Evolutionary conservation across 1,140 invertebrate species (phyloP), one percentile per base, ranked within the genome.

Genomic region (Cherax quadricarinatus): DNA sequence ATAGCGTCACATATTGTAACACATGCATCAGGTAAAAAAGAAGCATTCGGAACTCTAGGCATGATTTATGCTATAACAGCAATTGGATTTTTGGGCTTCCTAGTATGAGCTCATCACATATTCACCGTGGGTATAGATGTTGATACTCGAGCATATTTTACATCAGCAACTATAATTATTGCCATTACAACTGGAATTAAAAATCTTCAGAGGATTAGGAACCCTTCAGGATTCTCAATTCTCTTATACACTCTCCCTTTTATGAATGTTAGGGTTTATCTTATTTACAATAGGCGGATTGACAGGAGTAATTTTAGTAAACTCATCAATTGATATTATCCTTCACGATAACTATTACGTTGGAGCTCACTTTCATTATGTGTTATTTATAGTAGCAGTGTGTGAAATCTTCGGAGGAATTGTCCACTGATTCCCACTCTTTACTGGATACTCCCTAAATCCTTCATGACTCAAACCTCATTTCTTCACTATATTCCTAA

Each of bases 341-440:
- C 91, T 97, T 51, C 97, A 97, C 95, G 96, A 97, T 95, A 97
- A 96, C 48, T 97, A 97, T 95, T 97, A 97, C 96, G 97, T 97
- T 81, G 97, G 97, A 84, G 96, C 96, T 84, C 97, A 97, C 95
- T 97, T 97, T 94, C 97, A 97, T 95, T 97, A 95, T 95, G 95
- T 95, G 24, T 94, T 95, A 41, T 94, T 92, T 14, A 94, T 95
- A 80, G 95, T 95, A 70, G 94, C 95, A 41, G 94, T 96, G 24
- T 95, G 95, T 94, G 94, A 93, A 60, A 94, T 95, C 94, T 94
- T 95, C 94, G 90, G 86, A 14, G 95, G 94, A 14, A 92, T 95
- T 94, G 86, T 82, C 82, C 93, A 95, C 83, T 96, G 94, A 92
- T 95, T 94, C 92, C 93, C 94, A 88, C 48, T 78, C 3, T 86